Percentiles rank a stretch among this genome's conserved stretches.
Evolutionary conservation across 1,140 invertebrate genomes (phyloP).

Genomic region (Drosophila oshimai): DNA sequence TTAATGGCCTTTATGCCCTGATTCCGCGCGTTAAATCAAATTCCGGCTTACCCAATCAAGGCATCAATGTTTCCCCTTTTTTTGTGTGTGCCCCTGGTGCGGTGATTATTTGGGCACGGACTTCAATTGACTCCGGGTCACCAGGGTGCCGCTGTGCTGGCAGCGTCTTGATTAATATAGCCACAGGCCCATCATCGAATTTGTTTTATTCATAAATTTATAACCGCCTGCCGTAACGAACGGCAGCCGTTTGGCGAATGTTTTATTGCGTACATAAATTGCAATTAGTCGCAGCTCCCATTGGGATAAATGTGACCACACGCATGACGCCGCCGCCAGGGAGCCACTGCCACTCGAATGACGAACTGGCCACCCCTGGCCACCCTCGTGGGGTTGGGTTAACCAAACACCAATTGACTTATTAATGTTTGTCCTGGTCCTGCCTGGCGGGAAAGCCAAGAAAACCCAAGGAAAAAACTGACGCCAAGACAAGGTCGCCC

Average conservation of each 20-base stretch:
- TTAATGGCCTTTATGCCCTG: constrained; percentile 34
- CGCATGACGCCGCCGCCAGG: constrained; percentile 62
- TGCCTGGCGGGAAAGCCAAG: constrained; percentile 6
- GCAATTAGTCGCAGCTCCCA: constrained; percentile 72
- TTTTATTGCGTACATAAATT: constrained; percentile 81
- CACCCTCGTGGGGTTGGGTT: constrained; percentile 63
- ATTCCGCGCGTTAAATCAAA: constrained; percentile 58
- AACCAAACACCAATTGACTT: constrained; percentile 81
- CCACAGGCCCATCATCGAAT: constrained; percentile 34
- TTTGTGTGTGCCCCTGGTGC: background rate
- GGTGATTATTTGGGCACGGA: constrained; percentile 62
- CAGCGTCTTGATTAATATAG: constrained; percentile 68
- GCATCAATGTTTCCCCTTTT: constrained; percentile 13
- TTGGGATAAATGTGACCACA: constrained; percentile 70
- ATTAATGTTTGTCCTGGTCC: constrained; percentile 67
- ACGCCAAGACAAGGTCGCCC: constrained; percentile 4
- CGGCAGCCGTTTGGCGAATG: constrained; percentile 66
- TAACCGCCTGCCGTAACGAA: constrained; percentile 70
- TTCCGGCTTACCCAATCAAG: constrained; percentile 59
- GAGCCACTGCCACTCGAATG: constrained; percentile 34
- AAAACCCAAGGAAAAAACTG: constrained; percentile 16
- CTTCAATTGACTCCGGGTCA: constrained; percentile 57
- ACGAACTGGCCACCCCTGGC: constrained; percentile 40
- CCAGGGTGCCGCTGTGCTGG: constrained; percentile 1
- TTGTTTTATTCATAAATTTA: constrained; percentile 79